These are phyloP conservation scores for Fregata magnificens DNA, from an alignment of 2,113 vertebrate genomes.

Conservation along the genomic window DNA sequence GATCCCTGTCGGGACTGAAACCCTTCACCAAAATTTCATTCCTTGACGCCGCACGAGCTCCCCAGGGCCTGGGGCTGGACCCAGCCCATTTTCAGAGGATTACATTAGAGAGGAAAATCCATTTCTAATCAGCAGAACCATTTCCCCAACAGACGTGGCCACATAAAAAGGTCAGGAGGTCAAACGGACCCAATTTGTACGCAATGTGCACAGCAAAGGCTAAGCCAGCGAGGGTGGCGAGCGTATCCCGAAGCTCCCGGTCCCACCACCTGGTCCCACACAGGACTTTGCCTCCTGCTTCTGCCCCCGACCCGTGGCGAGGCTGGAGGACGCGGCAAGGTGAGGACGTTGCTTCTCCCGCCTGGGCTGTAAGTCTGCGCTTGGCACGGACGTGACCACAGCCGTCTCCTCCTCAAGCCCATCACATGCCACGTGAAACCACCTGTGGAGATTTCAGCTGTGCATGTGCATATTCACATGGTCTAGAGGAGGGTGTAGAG, in stretches of 20 bases:
- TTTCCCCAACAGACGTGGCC: neutral
- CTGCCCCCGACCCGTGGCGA: fast-evolving
- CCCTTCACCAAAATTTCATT: neutral
- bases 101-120: neutral
- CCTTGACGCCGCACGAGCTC: fast-evolving
- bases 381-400: fast-evolving
- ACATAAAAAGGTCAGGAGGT: neutral
- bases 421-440: fast-evolving
- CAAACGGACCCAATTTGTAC: neutral
- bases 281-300: neutral
- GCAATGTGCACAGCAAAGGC: neutral
- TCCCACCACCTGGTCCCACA: neutral
- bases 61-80: neutral
- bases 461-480: fast-evolving
- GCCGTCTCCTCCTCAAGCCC: neutral
- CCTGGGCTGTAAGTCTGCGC: neutral
- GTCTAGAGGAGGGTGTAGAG: fast-evolving
- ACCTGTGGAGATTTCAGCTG: neutral
- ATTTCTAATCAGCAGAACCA: neutral
- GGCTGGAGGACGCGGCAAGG: neutral
- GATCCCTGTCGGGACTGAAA: neutral
- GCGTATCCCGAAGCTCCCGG: fast-evolving
- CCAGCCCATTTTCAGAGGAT: neutral
- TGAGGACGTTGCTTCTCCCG: neutral
- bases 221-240: neutral